Percentiles rank a stretch among this genome's conserved stretches.
Conservation (phyloP, 2,113 vertebrate genomes). For the Motacilla tschutschensis region DNA sequence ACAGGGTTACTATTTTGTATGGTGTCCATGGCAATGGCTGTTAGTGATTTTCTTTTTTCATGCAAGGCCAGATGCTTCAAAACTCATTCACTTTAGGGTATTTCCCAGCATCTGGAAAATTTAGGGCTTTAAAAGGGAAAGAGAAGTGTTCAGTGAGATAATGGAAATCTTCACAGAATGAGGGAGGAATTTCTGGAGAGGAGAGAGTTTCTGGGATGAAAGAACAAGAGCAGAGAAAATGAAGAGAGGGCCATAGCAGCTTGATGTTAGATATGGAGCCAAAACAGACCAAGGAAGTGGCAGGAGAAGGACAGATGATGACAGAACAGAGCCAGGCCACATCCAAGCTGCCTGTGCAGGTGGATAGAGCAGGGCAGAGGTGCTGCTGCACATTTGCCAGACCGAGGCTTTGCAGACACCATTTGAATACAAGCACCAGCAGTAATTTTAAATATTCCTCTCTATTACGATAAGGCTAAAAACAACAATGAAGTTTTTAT, state of each 20-base stretch:
- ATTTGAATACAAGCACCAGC: neutral
- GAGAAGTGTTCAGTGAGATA: neutral
- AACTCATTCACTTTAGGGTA: neutral
- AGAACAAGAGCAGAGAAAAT: neutral
- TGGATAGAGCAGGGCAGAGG: neutral
- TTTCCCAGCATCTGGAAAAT: slow-evolving; percentile 8
- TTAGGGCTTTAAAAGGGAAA: neutral
- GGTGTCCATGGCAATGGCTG: neutral
- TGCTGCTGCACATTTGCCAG: neutral
- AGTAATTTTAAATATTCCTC: neutral
- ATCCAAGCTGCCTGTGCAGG: neutral
- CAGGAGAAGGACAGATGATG: neutral
- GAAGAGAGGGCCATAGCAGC: neutral
- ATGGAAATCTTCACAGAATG: neutral
- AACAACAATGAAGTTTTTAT: neutral
- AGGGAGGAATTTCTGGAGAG: neutral
- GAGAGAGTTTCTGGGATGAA: neutral
- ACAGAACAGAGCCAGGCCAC: neutral
- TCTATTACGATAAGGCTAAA: neutral
- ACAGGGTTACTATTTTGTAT: neutral
- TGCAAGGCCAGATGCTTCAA: neutral
- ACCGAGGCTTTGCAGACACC: neutral
- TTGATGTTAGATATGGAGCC: neutral
- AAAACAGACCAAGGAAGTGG: neutral
- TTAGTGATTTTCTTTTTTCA: neutral